Percentiles rank a stretch among this genome's conserved stretches.
phyloP scores from a whole-genome alignment of 2,113 vertebrate genomes.

The Crypturellus undulatus region DNA sequence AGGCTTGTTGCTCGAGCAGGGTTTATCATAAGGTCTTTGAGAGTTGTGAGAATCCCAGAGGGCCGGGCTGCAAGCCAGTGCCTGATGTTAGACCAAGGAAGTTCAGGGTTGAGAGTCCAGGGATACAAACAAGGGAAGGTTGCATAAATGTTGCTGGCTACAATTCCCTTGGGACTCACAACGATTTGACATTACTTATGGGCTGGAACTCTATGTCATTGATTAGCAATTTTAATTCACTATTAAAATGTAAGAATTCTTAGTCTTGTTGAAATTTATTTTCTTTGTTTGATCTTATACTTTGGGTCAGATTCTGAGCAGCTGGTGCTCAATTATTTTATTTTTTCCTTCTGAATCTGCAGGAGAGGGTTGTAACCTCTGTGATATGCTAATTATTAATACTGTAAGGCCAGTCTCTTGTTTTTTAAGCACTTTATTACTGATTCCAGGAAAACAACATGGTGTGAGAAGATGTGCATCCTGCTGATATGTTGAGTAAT shows the following conservation, averaged over 20 bases:
- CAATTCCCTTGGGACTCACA: neutral
- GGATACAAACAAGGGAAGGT: neutral
- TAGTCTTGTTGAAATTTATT: conserved; percentile 23
- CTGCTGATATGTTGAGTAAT: neutral
- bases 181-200: neutral
- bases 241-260: neutral
- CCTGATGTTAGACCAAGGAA: neutral
- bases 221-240: neutral
- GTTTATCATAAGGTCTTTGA: neutral
- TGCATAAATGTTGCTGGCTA: neutral
- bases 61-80: neutral
- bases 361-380: neutral
- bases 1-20: neutral
- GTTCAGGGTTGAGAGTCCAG: neutral
- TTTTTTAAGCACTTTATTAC: conserved; percentile 20
- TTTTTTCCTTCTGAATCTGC: neutral
- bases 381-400: conserved; percentile 30
- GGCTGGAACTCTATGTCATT: neutral
- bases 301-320: conserved; percentile 23
- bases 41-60: neutral
- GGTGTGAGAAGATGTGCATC: conserved; percentile 2
- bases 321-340: neutral
- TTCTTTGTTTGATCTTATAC: conserved; percentile 4
- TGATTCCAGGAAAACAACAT: neutral
- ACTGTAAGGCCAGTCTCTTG: neutral